phyloP scores from a whole-genome alignment of 2,113 vertebrate genomes.

The Pygoscelis adeliae region DNA sequence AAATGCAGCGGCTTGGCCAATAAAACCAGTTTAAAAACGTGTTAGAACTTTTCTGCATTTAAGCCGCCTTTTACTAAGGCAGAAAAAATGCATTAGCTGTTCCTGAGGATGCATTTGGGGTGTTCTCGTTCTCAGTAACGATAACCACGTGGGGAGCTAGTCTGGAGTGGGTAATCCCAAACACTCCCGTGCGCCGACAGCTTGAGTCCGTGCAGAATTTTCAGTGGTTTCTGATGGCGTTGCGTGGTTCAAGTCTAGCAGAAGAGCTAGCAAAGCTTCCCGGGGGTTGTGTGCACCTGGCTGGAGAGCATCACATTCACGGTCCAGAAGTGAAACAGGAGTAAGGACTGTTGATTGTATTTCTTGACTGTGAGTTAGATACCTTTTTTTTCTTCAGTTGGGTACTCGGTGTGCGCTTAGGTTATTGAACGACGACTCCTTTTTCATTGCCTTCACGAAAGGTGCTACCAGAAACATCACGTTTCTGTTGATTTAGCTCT shows the following conservation, averaged over 20 bases:
- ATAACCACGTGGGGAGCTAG: neutral
- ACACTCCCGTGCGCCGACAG: too few relatives aligned
- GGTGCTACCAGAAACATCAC: neutral
- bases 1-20: neutral
- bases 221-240: neutral
- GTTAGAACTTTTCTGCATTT: neutral
- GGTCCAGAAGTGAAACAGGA: neutral
- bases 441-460: neutral
- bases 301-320: neutral
- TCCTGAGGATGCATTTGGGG: neutral
- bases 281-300: neutral
- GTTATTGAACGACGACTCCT: neutral
- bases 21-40: neutral
- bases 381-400: too few relatives aligned
- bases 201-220: neutral
- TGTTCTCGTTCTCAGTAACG: accelerated
- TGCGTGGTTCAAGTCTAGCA: neutral
- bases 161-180: too few relatives aligned
- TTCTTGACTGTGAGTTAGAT: neutral
- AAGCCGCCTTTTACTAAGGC: neutral
- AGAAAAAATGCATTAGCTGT: neutral
- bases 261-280: neutral
- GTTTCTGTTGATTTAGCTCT: neutral
- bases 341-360: neutral
- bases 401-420: neutral